Evolutionary conservation across 92 coral and sea anemone genomes (phyloP).

Genomic region (Desmophyllum pertusum): DNA sequence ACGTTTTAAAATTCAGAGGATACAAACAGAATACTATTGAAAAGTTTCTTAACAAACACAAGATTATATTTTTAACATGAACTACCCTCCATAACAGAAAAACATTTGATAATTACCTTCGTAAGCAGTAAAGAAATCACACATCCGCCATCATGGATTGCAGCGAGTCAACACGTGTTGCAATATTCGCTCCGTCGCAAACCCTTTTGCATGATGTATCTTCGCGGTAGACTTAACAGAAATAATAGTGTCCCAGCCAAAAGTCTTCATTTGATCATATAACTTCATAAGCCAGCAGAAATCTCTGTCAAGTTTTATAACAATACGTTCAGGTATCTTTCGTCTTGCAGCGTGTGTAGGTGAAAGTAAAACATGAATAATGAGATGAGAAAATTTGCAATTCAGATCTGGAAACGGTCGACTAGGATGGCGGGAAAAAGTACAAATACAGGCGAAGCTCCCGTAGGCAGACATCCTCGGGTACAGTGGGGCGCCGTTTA

Average conservation of each 20-base stretch:
- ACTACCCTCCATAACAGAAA: neutral
- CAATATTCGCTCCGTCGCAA: neutral
- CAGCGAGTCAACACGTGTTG: neutral
- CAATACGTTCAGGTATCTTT: neutral
- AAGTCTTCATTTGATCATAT: no score
- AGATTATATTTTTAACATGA: neutral
- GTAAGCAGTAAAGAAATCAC: neutral
- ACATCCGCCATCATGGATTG: neutral
- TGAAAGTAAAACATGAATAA: conserved; percentile 5
- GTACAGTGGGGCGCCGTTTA: no score
- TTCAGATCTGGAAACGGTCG: neutral
- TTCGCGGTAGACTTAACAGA: neutral
- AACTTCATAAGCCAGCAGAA: neutral
- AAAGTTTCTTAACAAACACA: neutral
- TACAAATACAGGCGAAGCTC: no score
- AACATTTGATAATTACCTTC: neutral
- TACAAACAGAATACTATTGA: neutral
- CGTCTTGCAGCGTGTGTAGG: neutral
- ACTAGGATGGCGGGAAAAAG: neutral
- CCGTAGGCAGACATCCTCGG: no score
- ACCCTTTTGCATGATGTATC: neutral
- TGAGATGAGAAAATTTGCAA: neutral
- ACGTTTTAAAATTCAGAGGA: neutral
- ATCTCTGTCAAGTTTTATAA: neutral
- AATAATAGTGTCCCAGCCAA: neutral